Conservation (phyloP, 2,888 invertebrate genomes). For the Oeneis ivallda region DNA sequence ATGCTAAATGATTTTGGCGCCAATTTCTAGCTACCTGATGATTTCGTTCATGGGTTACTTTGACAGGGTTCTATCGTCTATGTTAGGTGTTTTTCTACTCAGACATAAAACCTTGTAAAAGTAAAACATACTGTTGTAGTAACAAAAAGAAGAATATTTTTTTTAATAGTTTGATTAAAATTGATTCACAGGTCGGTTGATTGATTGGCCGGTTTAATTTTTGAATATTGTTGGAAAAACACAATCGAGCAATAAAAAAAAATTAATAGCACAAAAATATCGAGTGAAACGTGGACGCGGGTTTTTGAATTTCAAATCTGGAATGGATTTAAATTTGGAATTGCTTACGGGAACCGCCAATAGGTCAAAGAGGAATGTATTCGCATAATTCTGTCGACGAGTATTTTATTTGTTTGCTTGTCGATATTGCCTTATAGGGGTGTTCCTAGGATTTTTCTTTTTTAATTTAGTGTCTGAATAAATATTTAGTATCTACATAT, state of each 20-base stretch:
- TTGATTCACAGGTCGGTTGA: too few relatives aligned
- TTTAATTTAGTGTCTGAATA: too few relatives aligned
- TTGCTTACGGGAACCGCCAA: constrained; percentile 68
- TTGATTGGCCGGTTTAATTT: too few relatives aligned
- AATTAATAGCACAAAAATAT: neutral
- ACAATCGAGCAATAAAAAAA: neutral
- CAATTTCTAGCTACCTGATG: constrained; percentile 33
- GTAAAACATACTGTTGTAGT: too few relatives aligned
- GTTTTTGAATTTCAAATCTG: constrained; percentile 28
- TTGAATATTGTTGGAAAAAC: too few relatives aligned
- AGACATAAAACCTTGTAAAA: too few relatives aligned
- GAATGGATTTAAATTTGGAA: constrained; percentile 55
- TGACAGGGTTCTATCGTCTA: neutral
- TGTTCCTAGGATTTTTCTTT: constrained; percentile 5
- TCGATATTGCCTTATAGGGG: constrained; percentile 25
- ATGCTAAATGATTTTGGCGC: constrained; percentile 32
- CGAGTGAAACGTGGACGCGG: constrained; percentile 14
- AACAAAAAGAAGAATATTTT: too few relatives aligned
- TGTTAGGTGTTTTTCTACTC: too few relatives aligned
- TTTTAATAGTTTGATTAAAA: too few relatives aligned
- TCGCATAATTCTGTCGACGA: constrained; percentile 55
- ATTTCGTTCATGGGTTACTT: neutral
- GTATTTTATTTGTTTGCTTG: constrained; percentile 33
- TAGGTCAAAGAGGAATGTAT: constrained; percentile 75
- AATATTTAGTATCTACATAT: too few relatives aligned